Evolutionary conservation across 2,797 vertebrate genomes (phyloP).

Genomic region (Ficedula albicollis): DNA sequence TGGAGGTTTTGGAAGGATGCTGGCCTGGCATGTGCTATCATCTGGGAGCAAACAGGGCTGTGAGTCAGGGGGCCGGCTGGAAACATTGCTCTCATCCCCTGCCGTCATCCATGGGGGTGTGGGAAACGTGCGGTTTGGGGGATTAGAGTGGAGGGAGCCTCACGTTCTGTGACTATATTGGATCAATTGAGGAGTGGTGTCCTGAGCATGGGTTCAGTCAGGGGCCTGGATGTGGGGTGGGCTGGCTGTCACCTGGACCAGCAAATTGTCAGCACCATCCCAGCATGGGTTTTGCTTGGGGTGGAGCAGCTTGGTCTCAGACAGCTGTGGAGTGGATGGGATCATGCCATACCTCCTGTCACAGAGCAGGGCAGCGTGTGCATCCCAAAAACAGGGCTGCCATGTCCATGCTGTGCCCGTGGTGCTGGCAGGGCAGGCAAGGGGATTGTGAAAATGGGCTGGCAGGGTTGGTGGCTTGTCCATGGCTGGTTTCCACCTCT

Average conservation of each 20-base stretch:
- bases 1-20: not conserved
- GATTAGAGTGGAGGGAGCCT: not conserved
- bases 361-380: fast-evolving
- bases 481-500: fast-evolving
- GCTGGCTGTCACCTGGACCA: not conserved
- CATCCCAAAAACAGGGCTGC: not conserved
- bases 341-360: not conserved
- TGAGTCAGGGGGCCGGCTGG: not conserved
- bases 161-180: not conserved
- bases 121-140: not conserved
- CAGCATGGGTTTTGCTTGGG: not conserved
- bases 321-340: not conserved
- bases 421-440: not conserved
- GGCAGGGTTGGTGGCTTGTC: fast-evolving
- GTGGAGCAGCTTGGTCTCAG: not conserved
- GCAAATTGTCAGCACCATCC: not conserved
- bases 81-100: slow-evolving; percentile 31
- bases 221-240: fast-evolving
- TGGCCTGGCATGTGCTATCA: not conserved
- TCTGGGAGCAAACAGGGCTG: not conserved
- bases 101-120: not conserved
- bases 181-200: not conserved
- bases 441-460: not conserved
- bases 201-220: not conserved
- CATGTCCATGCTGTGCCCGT: fast-evolving